Base-by-base conservation (phyloP, 2,797 vertebrate genomes). In the Pipistrellus kuhlii region DNA sequence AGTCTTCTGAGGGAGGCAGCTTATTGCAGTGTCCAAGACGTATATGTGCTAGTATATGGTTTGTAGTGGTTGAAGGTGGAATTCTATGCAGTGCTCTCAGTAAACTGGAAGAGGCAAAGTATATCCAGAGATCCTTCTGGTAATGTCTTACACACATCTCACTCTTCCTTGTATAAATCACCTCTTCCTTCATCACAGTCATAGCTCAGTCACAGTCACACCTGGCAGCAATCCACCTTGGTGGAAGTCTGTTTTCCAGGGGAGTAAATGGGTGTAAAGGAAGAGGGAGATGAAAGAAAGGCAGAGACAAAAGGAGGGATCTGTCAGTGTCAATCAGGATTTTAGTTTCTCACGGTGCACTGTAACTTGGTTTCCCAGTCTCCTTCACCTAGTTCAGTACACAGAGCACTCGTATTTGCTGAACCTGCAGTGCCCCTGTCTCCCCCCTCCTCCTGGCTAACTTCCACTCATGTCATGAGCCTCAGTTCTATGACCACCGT, bases 141-240 rank as follows among this genome's bases (percentile, higher is more conserved):
- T 23, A 6, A 6, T 32, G 27, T 8, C 55, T 81, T 32, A 30
- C 23, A 15, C 48, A 66, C 23, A 2, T 46, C 20, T 90, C 44
- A 92, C 35, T 88, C 46, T 87, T 13, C 59, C 48, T 86, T 84
- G 32, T 80, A 2, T 80, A 5, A 90, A 90, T 59, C 66, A n/a
- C 30, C 13, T 14, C 13, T 46, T 89, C 78, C 44, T 64, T 87
- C n/a, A 23, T 84, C 17, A n/a, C 1, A 51, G 32, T 38, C 46
- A 59, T 20, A 38, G 30, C 13, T 44, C 32, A 46, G 3, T 35
- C 76, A 66, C 20, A 23, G 0, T 75, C 81, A 64, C 30, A 69
- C 18, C 18, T 2, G 32, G 20, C 23, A 57, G 69, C 38, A 1
- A 0, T 76, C 51, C 44, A 8, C 17, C 15, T 23, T 84, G 38